Conservation (phyloP, 2,888 invertebrate species). For the Parapristionchus giblindavisi region DNA sequence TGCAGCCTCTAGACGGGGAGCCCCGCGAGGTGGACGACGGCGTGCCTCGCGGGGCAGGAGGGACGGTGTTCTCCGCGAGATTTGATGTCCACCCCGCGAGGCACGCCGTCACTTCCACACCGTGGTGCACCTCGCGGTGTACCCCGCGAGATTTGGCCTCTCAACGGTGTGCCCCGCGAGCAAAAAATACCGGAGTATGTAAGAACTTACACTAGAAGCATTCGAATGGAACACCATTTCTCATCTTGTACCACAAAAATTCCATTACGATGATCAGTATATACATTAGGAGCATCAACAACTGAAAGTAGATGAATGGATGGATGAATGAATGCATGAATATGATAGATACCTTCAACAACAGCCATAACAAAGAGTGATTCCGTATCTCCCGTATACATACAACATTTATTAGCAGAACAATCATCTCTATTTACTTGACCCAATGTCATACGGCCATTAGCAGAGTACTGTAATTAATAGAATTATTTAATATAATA, state of each 20-base stretch:
- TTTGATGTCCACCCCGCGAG: too few species aligned
- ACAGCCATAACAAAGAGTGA: neutral
- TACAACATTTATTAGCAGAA: neutral
- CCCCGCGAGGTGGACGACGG: too few species aligned
- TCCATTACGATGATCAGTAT: neutral
- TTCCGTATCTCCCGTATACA: neutral
- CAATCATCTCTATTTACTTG: neutral
- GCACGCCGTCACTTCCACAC: too few species aligned
- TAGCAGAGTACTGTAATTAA: slow-evolving; percentile 3
- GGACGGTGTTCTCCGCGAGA: too few species aligned
- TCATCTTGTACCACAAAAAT: slow-evolving; percentile 30
- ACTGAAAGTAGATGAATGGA: neutral
- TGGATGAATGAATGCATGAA: neutral
- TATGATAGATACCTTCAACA: neutral
- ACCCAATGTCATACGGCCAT: too few species aligned
- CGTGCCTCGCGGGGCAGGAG: too few species aligned
- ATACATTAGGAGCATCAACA: slow-evolving; percentile 14
- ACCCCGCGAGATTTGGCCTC: too few species aligned
- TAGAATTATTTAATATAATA: neutral
- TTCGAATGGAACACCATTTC: slow-evolving; percentile 30
- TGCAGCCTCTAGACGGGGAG: too few species aligned
- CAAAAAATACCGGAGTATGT: too few species aligned
- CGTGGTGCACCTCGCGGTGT: too few species aligned
- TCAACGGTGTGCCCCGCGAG: too few species aligned
- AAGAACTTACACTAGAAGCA: slow-evolving; percentile 30